Conservation (phyloP, 2,888 invertebrate species). For the Branchellion lobata region DNA sequence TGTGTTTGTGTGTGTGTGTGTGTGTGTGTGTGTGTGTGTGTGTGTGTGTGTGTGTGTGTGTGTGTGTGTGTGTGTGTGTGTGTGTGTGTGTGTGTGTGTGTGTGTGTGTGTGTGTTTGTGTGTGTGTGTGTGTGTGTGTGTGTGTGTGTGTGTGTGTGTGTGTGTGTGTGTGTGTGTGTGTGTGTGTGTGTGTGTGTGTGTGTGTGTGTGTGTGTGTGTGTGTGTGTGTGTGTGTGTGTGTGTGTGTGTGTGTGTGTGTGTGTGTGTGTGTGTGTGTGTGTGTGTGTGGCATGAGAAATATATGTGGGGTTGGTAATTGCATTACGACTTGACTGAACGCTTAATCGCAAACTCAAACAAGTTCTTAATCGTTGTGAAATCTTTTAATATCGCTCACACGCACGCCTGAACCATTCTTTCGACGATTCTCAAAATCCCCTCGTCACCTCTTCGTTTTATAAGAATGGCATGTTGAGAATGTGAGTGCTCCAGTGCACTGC, state of each 20-base stretch:
- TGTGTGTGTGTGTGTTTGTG: constrained; percentile 25
- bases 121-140: constrained; percentile 9
- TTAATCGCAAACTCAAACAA: not conserved
- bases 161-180: not conserved
- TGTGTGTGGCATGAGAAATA: not conserved
- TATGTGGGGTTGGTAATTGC: constrained; percentile 3
- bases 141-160: constrained; percentile 14
- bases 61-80: constrained; percentile 17
- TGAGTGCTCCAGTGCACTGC: no score
- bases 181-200: not conserved
- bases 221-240: not conserved
- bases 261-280: no score
- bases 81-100: constrained; percentile 17
- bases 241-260: no score
- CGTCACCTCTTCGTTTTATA: no score
- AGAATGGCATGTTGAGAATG: no score
- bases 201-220: no score
- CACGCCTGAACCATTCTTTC: not conserved
- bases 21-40: constrained; percentile 34
- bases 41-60: constrained; percentile 22
- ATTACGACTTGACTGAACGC: constrained; percentile 1
- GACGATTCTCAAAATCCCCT: no score
- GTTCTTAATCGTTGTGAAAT: constrained; percentile 2
- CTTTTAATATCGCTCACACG: constrained; percentile 11
- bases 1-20: no score